Evolutionary conservation across 2,797 vertebrate genomes (phyloP).

Genomic region (Chelon auratus): DNA sequence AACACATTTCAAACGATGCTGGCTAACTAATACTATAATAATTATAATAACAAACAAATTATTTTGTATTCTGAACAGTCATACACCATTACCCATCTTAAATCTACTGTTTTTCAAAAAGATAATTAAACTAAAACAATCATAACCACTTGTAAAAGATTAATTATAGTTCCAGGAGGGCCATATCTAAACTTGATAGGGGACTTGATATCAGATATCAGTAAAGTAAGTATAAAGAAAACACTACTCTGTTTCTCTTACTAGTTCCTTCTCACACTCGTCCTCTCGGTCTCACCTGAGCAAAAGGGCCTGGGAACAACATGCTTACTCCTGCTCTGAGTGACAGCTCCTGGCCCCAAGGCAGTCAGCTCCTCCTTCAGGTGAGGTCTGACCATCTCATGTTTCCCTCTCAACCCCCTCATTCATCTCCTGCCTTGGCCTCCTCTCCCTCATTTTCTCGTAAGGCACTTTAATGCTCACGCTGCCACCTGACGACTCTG

Average conservation of each 20-base stretch:
- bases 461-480: constrained; percentile 46
- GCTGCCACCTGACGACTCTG: constrained; percentile 47
- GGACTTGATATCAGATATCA: constrained; percentile 47
- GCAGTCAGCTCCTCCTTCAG: constrained; percentile 72
- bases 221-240: constrained; percentile 35
- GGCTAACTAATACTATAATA: background rate
- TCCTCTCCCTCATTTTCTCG: constrained; percentile 30
- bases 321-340: constrained; percentile 52
- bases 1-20: background rate
- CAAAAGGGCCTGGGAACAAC: constrained; percentile 82
- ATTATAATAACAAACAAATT: background rate
- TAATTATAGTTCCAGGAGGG: too few relatives aligned
- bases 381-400: constrained; percentile 71
- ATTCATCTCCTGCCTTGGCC: constrained; percentile 56
- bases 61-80: background rate
- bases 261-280: constrained; percentile 33
- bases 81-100: background rate
- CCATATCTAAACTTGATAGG: constrained; percentile 25
- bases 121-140: background rate
- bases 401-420: constrained; percentile 56
- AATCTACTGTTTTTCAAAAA: background rate
- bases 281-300: constrained; percentile 71
- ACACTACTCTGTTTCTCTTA: constrained; percentile 46
- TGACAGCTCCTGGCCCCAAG: constrained; percentile 78
- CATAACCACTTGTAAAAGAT: too few relatives aligned